Evolutionary conservation across 2,113 vertebrate species (phyloP).

Genomic region (Cyanoramphus novaezelandiae): DNA sequence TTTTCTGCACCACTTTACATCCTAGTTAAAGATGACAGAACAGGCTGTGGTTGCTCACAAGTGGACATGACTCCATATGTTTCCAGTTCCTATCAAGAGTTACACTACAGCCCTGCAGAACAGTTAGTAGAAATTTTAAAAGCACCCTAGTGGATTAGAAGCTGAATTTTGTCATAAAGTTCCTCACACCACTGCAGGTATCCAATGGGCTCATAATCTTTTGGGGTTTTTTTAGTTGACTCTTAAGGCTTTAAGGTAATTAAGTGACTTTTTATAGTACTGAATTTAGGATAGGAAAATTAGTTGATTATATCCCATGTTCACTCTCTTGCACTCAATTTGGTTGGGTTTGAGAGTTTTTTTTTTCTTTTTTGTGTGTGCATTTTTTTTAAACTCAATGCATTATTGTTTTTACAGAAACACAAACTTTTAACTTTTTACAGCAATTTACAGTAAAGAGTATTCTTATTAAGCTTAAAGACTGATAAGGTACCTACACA

Average conservation of each 20-base stretch:
- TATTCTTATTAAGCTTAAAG: not conserved
- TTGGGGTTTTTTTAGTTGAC: not conserved
- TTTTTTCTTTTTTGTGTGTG: not conserved
- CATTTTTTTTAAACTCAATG: not conserved
- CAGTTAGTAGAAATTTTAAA: not conserved
- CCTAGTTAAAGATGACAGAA: accelerated
- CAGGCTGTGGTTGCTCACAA: not conserved
- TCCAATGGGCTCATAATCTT: not conserved
- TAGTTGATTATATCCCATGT: not conserved
- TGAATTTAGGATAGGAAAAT: not conserved
- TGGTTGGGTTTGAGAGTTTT: not conserved
- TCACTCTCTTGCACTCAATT: not conserved
- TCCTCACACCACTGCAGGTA: not conserved
- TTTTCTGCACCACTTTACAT: not conserved
- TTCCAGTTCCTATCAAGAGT: not conserved
- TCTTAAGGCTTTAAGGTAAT: not conserved
- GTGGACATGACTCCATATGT: accelerated
- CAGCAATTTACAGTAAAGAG: not conserved
- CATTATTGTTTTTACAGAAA: not conserved
- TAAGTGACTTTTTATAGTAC: not conserved
- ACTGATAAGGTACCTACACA: not conserved
- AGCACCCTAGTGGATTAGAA: not conserved
- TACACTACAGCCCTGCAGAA: not conserved
- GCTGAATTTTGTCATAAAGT: not conserved
- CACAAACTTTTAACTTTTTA: not conserved